These are phyloP conservation scores for Syndactyla subalaris DNA, from an alignment of 2,797 vertebrate species.

Conservation along the genomic window DNA sequence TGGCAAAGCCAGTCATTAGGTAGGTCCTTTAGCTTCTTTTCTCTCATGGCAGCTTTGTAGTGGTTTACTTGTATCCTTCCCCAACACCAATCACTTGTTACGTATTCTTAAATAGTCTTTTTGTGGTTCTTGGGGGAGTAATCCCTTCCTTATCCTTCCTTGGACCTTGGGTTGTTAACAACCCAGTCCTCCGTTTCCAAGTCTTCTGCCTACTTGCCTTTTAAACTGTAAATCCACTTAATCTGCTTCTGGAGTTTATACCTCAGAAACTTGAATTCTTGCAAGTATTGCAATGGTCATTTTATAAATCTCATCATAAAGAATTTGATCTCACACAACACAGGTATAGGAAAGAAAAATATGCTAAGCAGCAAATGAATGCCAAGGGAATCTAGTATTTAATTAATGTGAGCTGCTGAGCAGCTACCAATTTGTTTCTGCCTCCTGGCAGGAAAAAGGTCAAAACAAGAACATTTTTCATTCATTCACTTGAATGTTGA, in stretches of 20 bases:
- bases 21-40: not conserved
- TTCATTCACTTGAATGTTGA: not conserved
- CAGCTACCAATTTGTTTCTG: slow-evolving; percentile 6
- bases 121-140: not conserved
- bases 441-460: not conserved
- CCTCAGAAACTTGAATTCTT: slow-evolving; percentile 8
- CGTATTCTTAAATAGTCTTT: not conserved
- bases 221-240: slow-evolving; percentile 27
- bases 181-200: not conserved
- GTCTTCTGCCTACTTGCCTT: not conserved
- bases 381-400: not conserved
- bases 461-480: not conserved
- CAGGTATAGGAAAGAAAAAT: not conserved
- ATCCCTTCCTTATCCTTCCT: not conserved
- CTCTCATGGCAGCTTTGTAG: not conserved
- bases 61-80: not conserved
- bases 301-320: slow-evolving; percentile 22
- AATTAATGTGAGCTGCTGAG: slow-evolving; percentile 17
- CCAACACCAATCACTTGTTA: not conserved
- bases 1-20: not conserved
- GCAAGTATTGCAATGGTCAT: not conserved
- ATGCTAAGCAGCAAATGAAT: not conserved
- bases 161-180: not conserved
- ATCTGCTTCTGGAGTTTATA: slow-evolving; percentile 4
- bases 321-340: not conserved